These are phyloP conservation scores for Anarrhichthys ocellatus DNA, from an alignment of 2,113 vertebrate genomes.

Conservation along the genomic window DNA sequence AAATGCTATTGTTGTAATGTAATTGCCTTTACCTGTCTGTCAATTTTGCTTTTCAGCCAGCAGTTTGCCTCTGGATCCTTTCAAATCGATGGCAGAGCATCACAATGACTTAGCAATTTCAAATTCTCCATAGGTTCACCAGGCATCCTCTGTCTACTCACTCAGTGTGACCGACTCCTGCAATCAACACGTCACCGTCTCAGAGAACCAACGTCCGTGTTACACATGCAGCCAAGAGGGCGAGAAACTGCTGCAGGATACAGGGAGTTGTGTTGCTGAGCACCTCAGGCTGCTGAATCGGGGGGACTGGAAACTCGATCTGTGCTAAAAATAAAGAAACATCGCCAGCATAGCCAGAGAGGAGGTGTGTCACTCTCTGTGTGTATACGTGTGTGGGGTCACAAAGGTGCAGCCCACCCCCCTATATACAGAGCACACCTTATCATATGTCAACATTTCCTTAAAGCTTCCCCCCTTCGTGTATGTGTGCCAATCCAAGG, in stretches of 20 bases:
- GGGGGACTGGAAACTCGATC: slow-evolving; percentile 76
- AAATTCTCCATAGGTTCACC: slow-evolving; percentile 12
- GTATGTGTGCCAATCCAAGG: slow-evolving; percentile 25
- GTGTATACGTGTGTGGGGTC: slow-evolving; percentile 35
- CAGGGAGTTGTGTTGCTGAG: slow-evolving; percentile 51
- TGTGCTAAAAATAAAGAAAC: slow-evolving; percentile 83
- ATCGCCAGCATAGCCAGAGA: slow-evolving; percentile 63
- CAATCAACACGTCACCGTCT: slow-evolving; percentile 8
- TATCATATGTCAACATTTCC: slow-evolving; percentile 70
- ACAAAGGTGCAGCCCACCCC: slow-evolving; percentile 27
- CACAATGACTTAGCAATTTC: slow-evolving; percentile 73
- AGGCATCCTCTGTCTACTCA: slow-evolving; percentile 18
- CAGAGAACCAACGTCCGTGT: slow-evolving; percentile 8
- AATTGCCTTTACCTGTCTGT: slow-evolving; percentile 38
- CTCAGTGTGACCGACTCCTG: slow-evolving; percentile 12
- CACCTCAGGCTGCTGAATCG: slow-evolving; percentile 57
- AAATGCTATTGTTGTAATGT: not conserved
- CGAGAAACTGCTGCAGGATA: slow-evolving; percentile 15
- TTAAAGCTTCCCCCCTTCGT: slow-evolving; percentile 18
- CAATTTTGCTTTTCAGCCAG: slow-evolving; percentile 16
- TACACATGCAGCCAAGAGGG: not conserved
- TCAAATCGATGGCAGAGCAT: slow-evolving; percentile 51
- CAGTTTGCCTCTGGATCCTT: slow-evolving; percentile 28
- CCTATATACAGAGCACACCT: slow-evolving; percentile 26
- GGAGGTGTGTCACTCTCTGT: slow-evolving; percentile 62